Conservation (phyloP, 2,888 invertebrate species). For the Onthophagus sagittarius region DNA sequence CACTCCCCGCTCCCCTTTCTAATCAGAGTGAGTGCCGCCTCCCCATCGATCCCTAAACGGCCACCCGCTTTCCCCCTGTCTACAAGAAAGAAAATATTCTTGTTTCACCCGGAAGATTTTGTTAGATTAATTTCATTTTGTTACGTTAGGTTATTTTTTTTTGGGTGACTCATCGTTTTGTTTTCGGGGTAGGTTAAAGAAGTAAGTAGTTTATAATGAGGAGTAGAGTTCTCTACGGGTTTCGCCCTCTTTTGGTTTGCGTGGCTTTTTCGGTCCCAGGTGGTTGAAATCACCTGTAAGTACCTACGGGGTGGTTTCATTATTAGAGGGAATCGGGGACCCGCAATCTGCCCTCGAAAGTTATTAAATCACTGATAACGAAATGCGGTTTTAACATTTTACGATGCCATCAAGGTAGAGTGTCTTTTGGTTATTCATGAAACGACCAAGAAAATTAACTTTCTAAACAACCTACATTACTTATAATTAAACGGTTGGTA, state of each 20-base stretch:
- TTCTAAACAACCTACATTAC: neutral
- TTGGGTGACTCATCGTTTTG: neutral
- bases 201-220: neutral
- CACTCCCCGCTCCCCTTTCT: conserved; percentile 7
- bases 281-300: neutral
- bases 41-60: neutral
- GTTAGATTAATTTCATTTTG: neutral
- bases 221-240: neutral
- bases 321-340: neutral
- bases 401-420: neutral
- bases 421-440: neutral
- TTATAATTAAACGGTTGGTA: too few relatives aligned
- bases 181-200: neutral
- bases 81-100: too few relatives aligned
- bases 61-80: neutral
- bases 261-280: neutral
- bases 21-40: conserved; percentile 4
- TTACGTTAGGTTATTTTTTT: neutral
- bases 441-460: neutral
- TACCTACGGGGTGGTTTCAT: neutral
- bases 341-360: neutral
- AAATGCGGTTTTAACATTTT: neutral
- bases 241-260: neutral
- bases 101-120: too few relatives aligned
- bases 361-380: neutral